These are phyloP conservation scores for Cyprinodon tularosa DNA, from an alignment of 2,113 vertebrate species.

Conservation along the genomic window DNA sequence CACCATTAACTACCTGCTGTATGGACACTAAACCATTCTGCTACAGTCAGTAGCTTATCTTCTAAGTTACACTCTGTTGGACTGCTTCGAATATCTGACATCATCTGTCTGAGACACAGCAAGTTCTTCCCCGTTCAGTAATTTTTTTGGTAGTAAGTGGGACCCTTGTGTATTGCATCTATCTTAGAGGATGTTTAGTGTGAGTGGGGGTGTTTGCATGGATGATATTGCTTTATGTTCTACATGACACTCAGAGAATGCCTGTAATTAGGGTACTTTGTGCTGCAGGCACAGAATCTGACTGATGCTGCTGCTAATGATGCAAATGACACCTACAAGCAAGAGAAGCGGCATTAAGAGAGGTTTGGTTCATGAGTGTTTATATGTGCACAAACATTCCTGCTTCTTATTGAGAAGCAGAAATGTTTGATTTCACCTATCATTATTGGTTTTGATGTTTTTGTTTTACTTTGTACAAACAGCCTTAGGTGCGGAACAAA, in stretches of 20 bases:
- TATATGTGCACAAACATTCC: background rate
- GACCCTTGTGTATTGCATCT: background rate
- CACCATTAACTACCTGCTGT: slow-evolving; percentile 37
- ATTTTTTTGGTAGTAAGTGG: slow-evolving; percentile 3
- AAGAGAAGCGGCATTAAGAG: slow-evolving; percentile 9
- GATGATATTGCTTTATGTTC: slow-evolving; percentile 43
- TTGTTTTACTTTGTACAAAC: background rate
- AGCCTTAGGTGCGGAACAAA: background rate
- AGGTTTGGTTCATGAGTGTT: slow-evolving; percentile 5
- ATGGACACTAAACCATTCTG: slow-evolving; percentile 27
- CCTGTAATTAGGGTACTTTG: slow-evolving; percentile 61
- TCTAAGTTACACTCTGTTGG: slow-evolving; percentile 19
- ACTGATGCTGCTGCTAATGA: slow-evolving; percentile 66
- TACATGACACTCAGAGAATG: slow-evolving; percentile 61
- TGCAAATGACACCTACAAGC: slow-evolving; percentile 55
- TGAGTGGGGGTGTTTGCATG: slow-evolving; percentile 18
- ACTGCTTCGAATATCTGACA: slow-evolving; percentile 30
- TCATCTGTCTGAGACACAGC: background rate
- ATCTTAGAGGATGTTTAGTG: background rate
- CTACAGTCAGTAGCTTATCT: slow-evolving; percentile 10
- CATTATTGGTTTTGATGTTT: slow-evolving; percentile 15
- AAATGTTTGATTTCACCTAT: slow-evolving; percentile 8
- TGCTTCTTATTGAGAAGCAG: slow-evolving; percentile 17
- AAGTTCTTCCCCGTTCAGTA: background rate
- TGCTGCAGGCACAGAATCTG: slow-evolving; percentile 49